These are phyloP conservation scores for Drosophila formosana DNA, from an alignment of 2,888 invertebrate genomes.

Conservation along the genomic window DNA sequence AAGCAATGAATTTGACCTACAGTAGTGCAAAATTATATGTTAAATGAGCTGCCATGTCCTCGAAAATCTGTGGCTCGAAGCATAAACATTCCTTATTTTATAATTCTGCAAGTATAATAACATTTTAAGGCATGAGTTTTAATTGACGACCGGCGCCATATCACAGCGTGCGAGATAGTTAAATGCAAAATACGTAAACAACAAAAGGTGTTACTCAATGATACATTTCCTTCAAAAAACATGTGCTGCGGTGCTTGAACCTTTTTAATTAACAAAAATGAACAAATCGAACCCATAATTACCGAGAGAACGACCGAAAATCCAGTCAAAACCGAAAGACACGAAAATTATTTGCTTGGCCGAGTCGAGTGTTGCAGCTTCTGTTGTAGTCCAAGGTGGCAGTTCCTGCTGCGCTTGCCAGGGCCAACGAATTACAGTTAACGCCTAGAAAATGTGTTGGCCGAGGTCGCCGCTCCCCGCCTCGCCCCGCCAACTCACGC, in stretches of 20 bases:
- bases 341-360: slow-evolving; percentile 39
- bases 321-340: not conserved
- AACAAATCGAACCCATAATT: slow-evolving; percentile 74
- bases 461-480: slow-evolving; percentile 60
- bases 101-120: slow-evolving; percentile 4
- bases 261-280: slow-evolving; percentile 70
- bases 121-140: slow-evolving; percentile 39
- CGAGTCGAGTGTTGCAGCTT: slow-evolving; percentile 38
- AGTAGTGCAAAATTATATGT: slow-evolving; percentile 9
- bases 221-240: slow-evolving; percentile 47
- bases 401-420: slow-evolving; percentile 73
- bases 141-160: slow-evolving; percentile 74
- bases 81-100: slow-evolving; percentile 35
- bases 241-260: slow-evolving; percentile 53
- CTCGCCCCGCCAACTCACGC: slow-evolving; percentile 61
- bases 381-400: slow-evolving; percentile 65
- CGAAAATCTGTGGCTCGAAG: not conserved
- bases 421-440: slow-evolving; percentile 70
- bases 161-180: slow-evolving; percentile 43
- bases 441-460: slow-evolving; percentile 72
- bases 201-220: slow-evolving; percentile 66
- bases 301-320: slow-evolving; percentile 29
- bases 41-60: slow-evolving; percentile 17
- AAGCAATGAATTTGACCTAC: not conserved
- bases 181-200: slow-evolving; percentile 29